Evolutionary conservation across 2,888 invertebrate species (phyloP).

Genomic region (Thecophora atra): DNA sequence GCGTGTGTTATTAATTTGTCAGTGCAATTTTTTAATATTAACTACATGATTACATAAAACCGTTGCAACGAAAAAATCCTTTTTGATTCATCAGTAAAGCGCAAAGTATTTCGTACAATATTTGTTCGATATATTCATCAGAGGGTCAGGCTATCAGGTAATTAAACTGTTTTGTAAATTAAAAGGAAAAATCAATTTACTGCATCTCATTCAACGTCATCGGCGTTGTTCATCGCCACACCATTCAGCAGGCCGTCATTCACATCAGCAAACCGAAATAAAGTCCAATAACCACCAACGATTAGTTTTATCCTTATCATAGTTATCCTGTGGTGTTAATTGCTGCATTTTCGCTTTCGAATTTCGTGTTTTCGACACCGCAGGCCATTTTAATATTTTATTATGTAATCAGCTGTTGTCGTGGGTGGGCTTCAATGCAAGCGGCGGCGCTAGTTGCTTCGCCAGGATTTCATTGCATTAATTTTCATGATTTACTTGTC

Average conservation of each 20-base stretch:
- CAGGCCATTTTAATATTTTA: conserved; percentile 30
- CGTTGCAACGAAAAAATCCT: conserved; percentile 8
- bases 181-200: background rate
- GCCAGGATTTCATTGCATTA: background rate
- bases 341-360: background rate
- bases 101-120: background rate
- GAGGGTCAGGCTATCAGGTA: background rate
- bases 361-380: background rate
- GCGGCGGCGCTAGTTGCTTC: background rate
- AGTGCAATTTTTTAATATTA: background rate
- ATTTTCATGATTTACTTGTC: background rate
- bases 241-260: background rate
- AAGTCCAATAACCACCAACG: background rate
- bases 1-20: conserved; percentile 5
- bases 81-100: conserved; percentile 14
- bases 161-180: background rate
- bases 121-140: background rate
- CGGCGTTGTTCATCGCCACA: background rate
- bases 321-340: conserved; percentile 2
- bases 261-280: too few relatives aligned
- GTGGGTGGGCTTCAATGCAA: conserved; percentile 5
- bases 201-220: conserved; percentile 21
- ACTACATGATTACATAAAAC: conserved; percentile 34
- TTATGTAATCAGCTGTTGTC: conserved; percentile 44
- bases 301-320: background rate